Base-by-base conservation (phyloP, 2,113 vertebrate species). In the Actinemys pallida region DNA sequence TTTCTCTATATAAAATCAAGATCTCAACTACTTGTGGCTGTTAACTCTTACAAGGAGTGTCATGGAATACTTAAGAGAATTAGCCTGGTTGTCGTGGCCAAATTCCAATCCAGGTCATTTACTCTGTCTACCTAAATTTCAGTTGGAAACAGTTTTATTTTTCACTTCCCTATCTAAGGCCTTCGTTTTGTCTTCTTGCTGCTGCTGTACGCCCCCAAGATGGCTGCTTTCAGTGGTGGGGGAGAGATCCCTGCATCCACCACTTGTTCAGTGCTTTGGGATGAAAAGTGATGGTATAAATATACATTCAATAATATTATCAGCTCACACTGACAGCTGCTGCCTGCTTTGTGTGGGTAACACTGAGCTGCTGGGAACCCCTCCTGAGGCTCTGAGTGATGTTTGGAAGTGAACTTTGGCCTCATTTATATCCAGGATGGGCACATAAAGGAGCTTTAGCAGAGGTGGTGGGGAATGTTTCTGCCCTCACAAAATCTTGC, bases 241-340 rank as follows among this genome's bases (percentile, higher is more conserved):
- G 82, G 52, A 10, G 31, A 59, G 62, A 65, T n/a, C 62, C 59
- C 62, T 90, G 29, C 42, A 81, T 81, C 25, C 87, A 5, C 8
- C 5, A 31, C 13, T n/a, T 49, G 2, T 89, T 49, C 16, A 86
- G 47, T 29, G 59, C 5, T 20, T 69, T 59, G 47, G 16, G 91
- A 19, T 53, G 62, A 84, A 75, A 94, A 81, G n/a, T 94, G n/a
- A 87, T 95, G 82, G 49, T 89, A 31, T 31, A 65, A n/a, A 65
- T 87, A 87, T 62, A 86, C 95, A 84, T 22, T 89, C 84, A n/a
- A 8, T 31, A 22, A 9, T 17, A 5, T 57, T 62, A 65, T 35
- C 31, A 4, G 62, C 62, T 65, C 62, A 62, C 25, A 12, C 76
- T 42, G 50, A 59, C 54, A 62, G 92, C 81, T 91, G 4, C 1